Evolutionary conservation across 2,797 vertebrate species (phyloP).

Genomic region (Pangasius mekongensis): DNA sequence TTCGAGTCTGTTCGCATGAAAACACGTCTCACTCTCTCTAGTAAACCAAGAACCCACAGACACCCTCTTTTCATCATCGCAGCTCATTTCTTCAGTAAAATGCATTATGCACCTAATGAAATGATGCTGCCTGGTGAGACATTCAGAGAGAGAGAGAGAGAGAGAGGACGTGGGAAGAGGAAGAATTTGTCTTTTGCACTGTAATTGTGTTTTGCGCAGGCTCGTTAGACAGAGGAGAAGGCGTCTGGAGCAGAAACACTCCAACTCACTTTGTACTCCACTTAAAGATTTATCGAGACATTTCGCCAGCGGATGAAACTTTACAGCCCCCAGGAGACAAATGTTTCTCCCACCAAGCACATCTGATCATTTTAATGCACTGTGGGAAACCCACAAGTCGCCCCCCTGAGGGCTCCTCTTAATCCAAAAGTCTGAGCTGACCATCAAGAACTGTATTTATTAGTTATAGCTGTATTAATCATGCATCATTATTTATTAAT

Average conservation of each 20-base stretch:
- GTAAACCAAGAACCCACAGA: neutral
- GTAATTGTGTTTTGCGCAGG: constrained; percentile 53
- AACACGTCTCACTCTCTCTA: neutral
- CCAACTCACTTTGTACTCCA: neutral
- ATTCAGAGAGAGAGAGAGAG: constrained; percentile 10
- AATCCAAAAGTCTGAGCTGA: neutral
- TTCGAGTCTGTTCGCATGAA: neutral
- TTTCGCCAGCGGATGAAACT: neutral
- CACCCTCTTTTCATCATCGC: neutral
- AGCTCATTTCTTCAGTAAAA: neutral
- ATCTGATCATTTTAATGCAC: neutral
- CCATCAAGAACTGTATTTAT: neutral
- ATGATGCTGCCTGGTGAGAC: neutral
- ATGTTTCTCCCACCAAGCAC: neutral
- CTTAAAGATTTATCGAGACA: constrained; percentile 39
- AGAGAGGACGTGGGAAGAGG: neutral
- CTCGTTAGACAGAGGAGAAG: constrained; percentile 55
- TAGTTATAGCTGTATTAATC: neutral
- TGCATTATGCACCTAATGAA: neutral
- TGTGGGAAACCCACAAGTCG: neutral
- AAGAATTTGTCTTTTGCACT: constrained; percentile 40
- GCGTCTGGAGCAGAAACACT: constrained; percentile 19
- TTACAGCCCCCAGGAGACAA: neutral
- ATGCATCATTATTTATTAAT: constrained; percentile 1
- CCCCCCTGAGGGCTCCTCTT: neutral